Base-by-base conservation (phyloP, 2,888 invertebrate genomes). In the Mylabris sibirica region DNA sequence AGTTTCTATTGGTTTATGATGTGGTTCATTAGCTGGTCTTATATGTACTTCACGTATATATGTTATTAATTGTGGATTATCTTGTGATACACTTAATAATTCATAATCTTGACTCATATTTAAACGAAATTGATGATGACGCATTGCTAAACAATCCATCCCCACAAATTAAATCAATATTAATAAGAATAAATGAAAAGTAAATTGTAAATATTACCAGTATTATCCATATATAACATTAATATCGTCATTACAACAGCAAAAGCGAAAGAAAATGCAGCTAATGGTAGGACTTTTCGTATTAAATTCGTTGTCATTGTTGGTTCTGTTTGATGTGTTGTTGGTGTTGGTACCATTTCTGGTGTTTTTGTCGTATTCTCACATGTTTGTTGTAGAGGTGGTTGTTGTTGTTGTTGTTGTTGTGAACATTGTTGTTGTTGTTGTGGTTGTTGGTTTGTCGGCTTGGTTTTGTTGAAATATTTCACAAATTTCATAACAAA, bases 31-130 rank as follows among this genome's bases (percentile, higher is more conserved):
- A 34, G 85, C 84, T 12, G 85, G 83, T 62, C 83, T 85, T 77
- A 94, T 86, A 80, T 92, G 92, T 77, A 92, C 88, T 82, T 92
- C 90, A 30, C 92, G 87, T 75, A 94, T 92, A 84, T 92, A 93
- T 66, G 90, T 90, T 74, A 93, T 90, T 71, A 94, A 87, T 77
- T 90, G 89, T 1, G 92, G 90, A 77, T 93, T 91, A 81, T 92
- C 93, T 86, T 93, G 93, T 14, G 90, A 87, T 71, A 93, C 92
- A 79, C 90, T 88, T 38, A 89, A 87, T 75, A 93, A 87, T 81
- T 93, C 93, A 83, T 92, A 90, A 83, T 93, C 93, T 73, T 90
- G 90, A 62, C 91, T 92, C 91, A 94, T 92, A 86, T 93, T 94
- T 74, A 91, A 87, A 44, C 92, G 90, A 84, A 94, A 94, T 83